A percentile compares a stretch with the other conserved stretches of the same genome.
Evolutionary conservation across 2,797 vertebrate species (phyloP).

Genomic region (Enteromius thamalakanensis): DNA sequence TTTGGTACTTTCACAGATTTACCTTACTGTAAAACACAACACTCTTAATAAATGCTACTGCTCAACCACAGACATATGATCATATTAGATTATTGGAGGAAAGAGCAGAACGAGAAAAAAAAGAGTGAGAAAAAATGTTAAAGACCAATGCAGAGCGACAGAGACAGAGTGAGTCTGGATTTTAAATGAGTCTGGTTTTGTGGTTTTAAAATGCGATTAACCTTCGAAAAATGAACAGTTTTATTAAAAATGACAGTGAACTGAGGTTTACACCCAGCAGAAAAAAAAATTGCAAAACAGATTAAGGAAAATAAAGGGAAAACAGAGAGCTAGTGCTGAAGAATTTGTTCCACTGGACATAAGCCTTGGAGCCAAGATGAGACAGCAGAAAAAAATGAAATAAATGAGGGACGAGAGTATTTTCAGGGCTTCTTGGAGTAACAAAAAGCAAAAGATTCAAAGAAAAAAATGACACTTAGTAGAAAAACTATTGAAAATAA

Average conservation of each 20-base stretch:
- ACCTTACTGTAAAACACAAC: slow-evolving; percentile 14
- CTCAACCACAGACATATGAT: slow-evolving; percentile 4
- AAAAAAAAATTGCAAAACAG: slow-evolving; percentile 10
- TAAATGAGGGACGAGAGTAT: slow-evolving; percentile 8
- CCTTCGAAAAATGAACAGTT: slow-evolving; percentile 21
- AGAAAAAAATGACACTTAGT: background rate
- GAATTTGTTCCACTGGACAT: slow-evolving; percentile 30
- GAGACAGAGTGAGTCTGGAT: slow-evolving; percentile 31
- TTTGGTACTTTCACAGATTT: slow-evolving; percentile 19
- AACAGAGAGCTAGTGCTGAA: background rate
- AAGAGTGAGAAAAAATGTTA: background rate
- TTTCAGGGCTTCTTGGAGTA: slow-evolving; percentile 12
- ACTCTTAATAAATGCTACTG: slow-evolving; percentile 1
- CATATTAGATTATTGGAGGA: slow-evolving; percentile 13
- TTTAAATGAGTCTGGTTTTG: slow-evolving; percentile 23
- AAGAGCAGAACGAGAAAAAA: background rate
- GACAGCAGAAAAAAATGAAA: background rate
- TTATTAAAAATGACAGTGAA: slow-evolving; percentile 33
- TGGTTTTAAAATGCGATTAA: slow-evolving; percentile 10
- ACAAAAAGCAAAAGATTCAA: slow-evolving; percentile 4
- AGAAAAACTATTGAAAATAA: slow-evolving; percentile 15
- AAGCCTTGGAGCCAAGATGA: background rate
- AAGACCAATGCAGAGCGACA: background rate
- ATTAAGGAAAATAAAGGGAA: slow-evolving; percentile 20
- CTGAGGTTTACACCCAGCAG: background rate